These are phyloP conservation scores for Noctilio leporinus DNA, from an alignment of 2,113 vertebrate genomes.

Conservation along the genomic window DNA sequence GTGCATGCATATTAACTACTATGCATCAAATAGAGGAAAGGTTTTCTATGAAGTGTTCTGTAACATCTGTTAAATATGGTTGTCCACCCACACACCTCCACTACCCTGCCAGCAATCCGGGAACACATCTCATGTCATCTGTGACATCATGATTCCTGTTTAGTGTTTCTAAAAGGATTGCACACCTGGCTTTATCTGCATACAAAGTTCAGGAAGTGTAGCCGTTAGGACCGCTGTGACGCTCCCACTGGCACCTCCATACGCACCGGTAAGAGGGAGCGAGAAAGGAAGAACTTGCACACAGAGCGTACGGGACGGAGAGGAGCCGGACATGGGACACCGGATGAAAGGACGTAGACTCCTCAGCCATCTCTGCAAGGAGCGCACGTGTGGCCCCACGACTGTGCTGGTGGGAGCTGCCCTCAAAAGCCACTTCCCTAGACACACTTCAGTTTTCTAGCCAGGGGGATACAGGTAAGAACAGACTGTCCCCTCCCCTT, in stretches of 20 bases:
- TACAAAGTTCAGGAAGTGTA: not conserved
- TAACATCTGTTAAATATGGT: not conserved
- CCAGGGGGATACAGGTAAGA: not conserved
- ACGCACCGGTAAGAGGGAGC: not conserved
- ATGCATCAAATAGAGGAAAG: not conserved
- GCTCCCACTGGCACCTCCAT: not conserved
- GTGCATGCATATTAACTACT: not conserved
- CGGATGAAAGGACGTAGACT: not conserved
- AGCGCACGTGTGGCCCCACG: not conserved
- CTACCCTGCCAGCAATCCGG: not conserved
- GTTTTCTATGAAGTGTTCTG: not conserved
- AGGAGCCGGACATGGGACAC: not conserved
- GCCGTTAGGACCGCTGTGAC: not conserved
- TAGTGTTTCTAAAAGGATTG: not conserved
- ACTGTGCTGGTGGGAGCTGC: not conserved
- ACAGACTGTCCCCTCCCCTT: not conserved
- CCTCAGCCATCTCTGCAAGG: not conserved
- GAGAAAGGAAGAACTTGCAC: not conserved
- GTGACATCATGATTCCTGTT: not conserved
- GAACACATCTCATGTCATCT: not conserved
- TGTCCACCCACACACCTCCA: not conserved
- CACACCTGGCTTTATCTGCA: not conserved
- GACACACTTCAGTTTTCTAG: not conserved
- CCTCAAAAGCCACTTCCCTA: not conserved
- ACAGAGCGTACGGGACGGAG: not conserved